A percentile compares a stretch with the other conserved stretches of the same genome.
Conservation (phyloP, 2,888 invertebrate genomes). For the Drosophila nr. perissopoda region DNA sequence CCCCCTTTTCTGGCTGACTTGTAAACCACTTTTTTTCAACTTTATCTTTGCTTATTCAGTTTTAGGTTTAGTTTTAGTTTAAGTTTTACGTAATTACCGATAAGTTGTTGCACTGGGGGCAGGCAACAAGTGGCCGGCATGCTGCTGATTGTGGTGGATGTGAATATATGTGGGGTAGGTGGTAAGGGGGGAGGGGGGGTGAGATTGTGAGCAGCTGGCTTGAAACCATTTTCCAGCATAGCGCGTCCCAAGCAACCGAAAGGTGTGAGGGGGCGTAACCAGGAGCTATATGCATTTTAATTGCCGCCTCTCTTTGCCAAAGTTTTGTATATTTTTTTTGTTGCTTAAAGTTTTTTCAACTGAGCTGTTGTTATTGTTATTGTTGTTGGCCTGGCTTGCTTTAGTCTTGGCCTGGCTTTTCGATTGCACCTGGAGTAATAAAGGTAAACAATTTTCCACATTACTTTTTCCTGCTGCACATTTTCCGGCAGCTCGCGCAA, state of each 20-base stretch:
- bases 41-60: neutral
- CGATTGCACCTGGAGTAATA: constrained; percentile 51
- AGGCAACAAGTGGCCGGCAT: constrained; percentile 27
- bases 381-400: constrained; percentile 17
- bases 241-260: constrained; percentile 31
- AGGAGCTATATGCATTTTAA: constrained; percentile 40
- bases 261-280: neutral
- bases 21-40: neutral
- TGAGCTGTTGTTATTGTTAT: constrained; percentile 3
- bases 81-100: constrained; percentile 7
- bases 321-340: constrained; percentile 46
- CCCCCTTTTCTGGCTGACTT: neutral
- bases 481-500: constrained; percentile 70
- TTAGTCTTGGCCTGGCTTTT: constrained; percentile 33
- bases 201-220: constrained; percentile 27
- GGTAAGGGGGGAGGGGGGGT: neutral
- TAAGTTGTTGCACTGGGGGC: neutral
- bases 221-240: constrained; percentile 65
- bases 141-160: neutral
- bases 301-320: constrained; percentile 29
- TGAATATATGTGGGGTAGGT: neutral
- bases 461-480: constrained; percentile 39
- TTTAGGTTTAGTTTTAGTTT: neutral
- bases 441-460: constrained; percentile 20
- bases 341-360: neutral